Evolutionary conservation across 2,797 vertebrate genomes (phyloP).

Genomic region (Apodemus agrarius): DNA sequence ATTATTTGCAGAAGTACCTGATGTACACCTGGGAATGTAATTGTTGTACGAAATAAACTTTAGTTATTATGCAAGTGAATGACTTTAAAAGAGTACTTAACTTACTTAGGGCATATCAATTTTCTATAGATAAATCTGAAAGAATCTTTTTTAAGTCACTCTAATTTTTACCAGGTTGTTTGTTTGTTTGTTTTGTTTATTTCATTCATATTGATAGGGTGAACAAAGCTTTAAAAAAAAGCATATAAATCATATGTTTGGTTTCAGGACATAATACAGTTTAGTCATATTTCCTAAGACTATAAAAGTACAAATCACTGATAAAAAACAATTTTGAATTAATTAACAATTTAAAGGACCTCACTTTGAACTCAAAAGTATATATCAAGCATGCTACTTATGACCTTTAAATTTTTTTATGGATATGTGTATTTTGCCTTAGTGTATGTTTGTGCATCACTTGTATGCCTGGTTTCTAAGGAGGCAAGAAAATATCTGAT

Average conservation of each 20-base stretch:
- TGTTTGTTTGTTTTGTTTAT: neutral
- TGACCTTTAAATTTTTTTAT: neutral
- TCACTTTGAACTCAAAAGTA: conserved; percentile 48
- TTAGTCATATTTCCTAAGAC: conserved; percentile 45
- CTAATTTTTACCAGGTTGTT: conserved; percentile 6
- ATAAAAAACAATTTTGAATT: conserved; percentile 47
- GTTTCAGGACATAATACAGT: conserved; percentile 63
- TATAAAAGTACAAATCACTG: conserved; percentile 26
- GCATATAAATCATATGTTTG: conserved; percentile 26
- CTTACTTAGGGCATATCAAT: conserved; percentile 50
- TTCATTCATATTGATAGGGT: conserved; percentile 46
- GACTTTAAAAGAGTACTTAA: neutral
- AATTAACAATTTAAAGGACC: conserved; percentile 44
- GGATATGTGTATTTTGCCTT: neutral
- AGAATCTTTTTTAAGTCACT: conserved; percentile 47
- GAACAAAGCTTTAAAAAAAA: conserved; percentile 54
- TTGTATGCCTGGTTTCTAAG: neutral
- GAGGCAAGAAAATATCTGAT: no score
- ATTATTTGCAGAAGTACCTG: conserved; percentile 45
- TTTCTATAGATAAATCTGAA: conserved; percentile 53
- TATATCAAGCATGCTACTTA: neutral
- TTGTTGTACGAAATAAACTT: conserved; percentile 6
- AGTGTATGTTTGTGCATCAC: neutral
- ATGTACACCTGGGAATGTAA: neutral
- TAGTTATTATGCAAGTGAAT: conserved; percentile 45